Percentiles rank a stretch among this genome's conserved stretches.
Evolutionary conservation across 2,888 invertebrate species (phyloP).

Genomic region (Biston stratarius): DNA sequence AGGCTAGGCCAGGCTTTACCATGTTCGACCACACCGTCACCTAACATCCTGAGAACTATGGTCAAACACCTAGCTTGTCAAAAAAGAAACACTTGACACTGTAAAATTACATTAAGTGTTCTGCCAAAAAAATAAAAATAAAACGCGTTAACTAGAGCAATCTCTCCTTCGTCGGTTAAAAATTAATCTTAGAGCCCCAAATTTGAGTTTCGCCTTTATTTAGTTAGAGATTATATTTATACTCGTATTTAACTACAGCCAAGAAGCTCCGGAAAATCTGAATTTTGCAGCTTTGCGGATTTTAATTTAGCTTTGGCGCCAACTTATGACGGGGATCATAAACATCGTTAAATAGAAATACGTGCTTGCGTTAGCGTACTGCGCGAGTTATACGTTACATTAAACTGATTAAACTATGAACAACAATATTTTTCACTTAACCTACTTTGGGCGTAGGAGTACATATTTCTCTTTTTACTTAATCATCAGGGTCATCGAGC

Average conservation of each 20-base stretch:
- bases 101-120: too few relatives aligned
- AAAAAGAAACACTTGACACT: too few relatives aligned
- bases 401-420: conserved; percentile 40
- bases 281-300: conserved; percentile 44
- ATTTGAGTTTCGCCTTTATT: too few relatives aligned
- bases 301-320: conserved; percentile 43
- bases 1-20: too few relatives aligned
- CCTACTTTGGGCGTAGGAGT: conserved; percentile 25
- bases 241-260: conserved; percentile 37
- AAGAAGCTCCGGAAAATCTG: conserved; percentile 35
- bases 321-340: conserved; percentile 30
- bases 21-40: too few relatives aligned
- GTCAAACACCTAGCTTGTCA: too few relatives aligned
- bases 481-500: background rate
- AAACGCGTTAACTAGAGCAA: too few relatives aligned
- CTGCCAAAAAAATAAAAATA: too few relatives aligned
- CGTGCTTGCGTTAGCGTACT: conserved; percentile 15
- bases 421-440: conserved; percentile 40
- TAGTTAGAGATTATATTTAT: background rate
- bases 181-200: too few relatives aligned
- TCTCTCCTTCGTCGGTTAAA: too few relatives aligned
- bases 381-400: conserved; percentile 26
- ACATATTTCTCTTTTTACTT: conserved; percentile 20
- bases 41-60: too few relatives aligned
- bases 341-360: conserved; percentile 30